Conservation (phyloP, 2,113 vertebrate species). For the Prunella himalayana region DNA sequence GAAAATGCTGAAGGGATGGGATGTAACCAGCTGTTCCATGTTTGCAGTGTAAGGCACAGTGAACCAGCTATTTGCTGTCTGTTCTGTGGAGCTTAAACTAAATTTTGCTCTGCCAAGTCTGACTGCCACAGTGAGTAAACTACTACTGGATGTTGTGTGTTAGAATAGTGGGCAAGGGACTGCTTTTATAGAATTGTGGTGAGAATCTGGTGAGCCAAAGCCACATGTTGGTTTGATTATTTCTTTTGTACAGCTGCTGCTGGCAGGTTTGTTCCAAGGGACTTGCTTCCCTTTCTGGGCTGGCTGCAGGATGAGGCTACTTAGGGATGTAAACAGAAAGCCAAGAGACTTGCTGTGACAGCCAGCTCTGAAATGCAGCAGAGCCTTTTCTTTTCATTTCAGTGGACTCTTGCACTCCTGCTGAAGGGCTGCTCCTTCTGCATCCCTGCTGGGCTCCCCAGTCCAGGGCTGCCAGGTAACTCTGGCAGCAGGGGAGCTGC, state of each 20-base stretch:
- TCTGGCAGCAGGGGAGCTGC: neutral
- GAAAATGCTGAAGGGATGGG: neutral
- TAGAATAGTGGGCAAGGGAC: neutral
- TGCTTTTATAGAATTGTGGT: neutral
- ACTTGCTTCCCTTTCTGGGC: neutral
- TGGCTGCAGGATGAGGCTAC: conserved; percentile 10
- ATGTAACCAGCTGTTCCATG: neutral
- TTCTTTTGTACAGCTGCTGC: neutral
- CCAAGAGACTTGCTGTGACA: neutral
- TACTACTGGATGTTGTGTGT: neutral
- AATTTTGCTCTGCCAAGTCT: conserved; percentile 43
- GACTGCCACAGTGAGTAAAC: conserved; percentile 4
- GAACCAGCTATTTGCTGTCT: conserved; percentile 7
- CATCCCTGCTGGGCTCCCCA: neutral
- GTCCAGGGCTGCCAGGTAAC: neutral
- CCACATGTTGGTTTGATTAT: neutral
- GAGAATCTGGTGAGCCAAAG: conserved; percentile 16
- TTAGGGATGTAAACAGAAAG: neutral
- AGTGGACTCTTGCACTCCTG: neutral
- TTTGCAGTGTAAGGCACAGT: neutral
- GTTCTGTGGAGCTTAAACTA: neutral
- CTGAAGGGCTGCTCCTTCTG: neutral
- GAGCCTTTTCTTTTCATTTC: neutral
- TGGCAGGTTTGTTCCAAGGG: neutral
- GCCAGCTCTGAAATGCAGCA: neutral